phyloP scores from a whole-genome alignment of 2,113 vertebrate genomes.

The Trinectes maculatus region DNA sequence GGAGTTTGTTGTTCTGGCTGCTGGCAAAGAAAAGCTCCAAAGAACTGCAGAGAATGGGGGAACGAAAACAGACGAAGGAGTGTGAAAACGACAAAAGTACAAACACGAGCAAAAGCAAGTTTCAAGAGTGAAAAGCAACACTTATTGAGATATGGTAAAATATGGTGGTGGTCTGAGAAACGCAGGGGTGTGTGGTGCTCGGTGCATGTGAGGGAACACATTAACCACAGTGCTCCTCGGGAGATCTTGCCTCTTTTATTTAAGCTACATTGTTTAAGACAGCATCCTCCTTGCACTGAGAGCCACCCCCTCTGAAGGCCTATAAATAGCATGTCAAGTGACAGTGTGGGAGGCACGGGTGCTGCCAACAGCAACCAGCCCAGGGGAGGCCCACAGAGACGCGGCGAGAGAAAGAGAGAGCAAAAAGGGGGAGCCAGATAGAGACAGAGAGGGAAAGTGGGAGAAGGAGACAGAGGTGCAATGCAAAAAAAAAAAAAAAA shows the following conservation, averaged over 20 bases:
- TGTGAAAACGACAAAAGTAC: slow-evolving; percentile 6
- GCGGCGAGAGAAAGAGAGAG: slow-evolving; percentile 49
- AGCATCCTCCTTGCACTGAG: slow-evolving; percentile 79
- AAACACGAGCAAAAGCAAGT: not conserved
- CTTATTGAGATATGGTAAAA: not conserved
- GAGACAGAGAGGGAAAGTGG: slow-evolving; percentile 42
- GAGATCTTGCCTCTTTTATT: slow-evolving; percentile 77
- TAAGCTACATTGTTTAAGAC: slow-evolving; percentile 81
- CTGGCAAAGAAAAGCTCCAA: slow-evolving; percentile 96
- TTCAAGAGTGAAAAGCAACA: too few species aligned
- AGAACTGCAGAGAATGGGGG: slow-evolving; percentile 81
- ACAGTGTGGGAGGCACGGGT: slow-evolving; percentile 81
- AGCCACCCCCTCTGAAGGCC: slow-evolving; percentile 81
- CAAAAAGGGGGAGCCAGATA: slow-evolving; percentile 33
- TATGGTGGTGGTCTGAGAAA: not conserved
- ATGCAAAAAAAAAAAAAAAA: slow-evolving; percentile 17
- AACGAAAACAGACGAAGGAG: not conserved
- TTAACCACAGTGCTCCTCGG: slow-evolving; percentile 62
- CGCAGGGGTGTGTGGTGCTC: slow-evolving; percentile 24
- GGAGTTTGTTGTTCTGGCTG: slow-evolving; percentile 94
- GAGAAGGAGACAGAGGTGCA: slow-evolving; percentile 59
- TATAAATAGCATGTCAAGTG: slow-evolving; percentile 83
- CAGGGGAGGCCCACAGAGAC: slow-evolving; percentile 77
- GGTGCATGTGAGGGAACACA: slow-evolving; percentile 48
- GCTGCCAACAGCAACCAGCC: slow-evolving; percentile 81